Percentiles rank a stretch among this genome's conserved stretches.
phyloP scores from a whole-genome alignment of 2,113 vertebrate genomes.

The Gorsachius goisagi region DNA sequence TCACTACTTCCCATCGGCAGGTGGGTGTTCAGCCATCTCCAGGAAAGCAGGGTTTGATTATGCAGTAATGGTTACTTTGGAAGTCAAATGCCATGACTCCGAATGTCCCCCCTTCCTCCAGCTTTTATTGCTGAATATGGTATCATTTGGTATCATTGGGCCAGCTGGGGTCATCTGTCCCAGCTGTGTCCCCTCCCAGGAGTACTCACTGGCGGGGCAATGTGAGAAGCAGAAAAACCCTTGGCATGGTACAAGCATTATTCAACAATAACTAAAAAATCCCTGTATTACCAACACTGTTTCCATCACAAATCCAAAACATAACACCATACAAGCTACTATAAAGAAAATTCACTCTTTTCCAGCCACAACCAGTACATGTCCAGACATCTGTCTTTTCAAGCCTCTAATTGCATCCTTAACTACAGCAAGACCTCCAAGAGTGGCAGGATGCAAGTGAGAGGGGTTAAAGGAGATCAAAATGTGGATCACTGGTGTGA shows the following conservation, averaged over 20 bases:
- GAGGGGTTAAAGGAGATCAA: background rate
- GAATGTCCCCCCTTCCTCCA: background rate
- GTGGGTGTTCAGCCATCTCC: background rate
- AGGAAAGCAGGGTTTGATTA: too few species aligned
- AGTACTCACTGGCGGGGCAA: background rate
- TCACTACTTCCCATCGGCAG: background rate
- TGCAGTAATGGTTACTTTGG: accelerated
- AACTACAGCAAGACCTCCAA: background rate
- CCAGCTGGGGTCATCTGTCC: background rate
- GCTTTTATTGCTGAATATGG: background rate
- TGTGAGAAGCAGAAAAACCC: background rate
- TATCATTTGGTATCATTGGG: background rate
- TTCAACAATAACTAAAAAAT: background rate
- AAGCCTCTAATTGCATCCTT: background rate
- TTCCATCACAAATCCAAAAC: background rate
- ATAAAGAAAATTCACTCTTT: background rate
- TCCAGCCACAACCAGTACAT: background rate
- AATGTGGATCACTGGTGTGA: background rate
- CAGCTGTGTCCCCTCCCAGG: background rate
- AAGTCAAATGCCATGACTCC: background rate
- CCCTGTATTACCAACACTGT: background rate
- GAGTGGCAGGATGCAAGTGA: background rate
- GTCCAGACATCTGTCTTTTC: background rate
- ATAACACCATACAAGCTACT: background rate
- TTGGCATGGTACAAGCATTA: background rate